Evolutionary conservation across 1,140 invertebrate genomes (phyloP), one percentile per base, ranked within the genome.

Genomic region (Drosophila baimaii): DNA sequence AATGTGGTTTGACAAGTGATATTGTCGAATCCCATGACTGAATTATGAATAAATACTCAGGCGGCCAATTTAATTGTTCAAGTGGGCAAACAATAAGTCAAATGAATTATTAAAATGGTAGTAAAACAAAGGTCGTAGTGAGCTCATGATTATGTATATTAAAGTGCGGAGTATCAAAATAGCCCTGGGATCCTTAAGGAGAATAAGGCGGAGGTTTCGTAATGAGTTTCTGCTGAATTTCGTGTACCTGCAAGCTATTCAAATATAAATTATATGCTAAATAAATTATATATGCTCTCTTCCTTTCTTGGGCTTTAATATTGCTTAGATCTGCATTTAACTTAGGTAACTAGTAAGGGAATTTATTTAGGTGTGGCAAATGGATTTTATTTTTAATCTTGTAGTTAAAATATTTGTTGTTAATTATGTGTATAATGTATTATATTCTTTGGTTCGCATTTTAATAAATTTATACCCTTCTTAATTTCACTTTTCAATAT

Each of bases 101-200:
- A 79, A 63, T 84, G 65, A 83, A 83, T 83, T 66, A 76, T 76
- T 79, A 56, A 68, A 83, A 46, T 33, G 58, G 44, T 56, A 57
- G 37, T 57, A 31, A 21, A 65, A 37, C 43, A 70, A 41, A 49
- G 75, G 33, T 35, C 46, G 44, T 39, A 78, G 10, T n/a, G n/a
- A 43, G 58, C 54, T 54, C 43, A 29, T 39, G 49, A 29, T 41
- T 39, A 23, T 63, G 37, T 31, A 27, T 23, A 19, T 49, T 43
- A 39, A 23, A 52, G 44, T 46, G 55, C 35, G 52, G 19, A 31
- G 43, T 6, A 31, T 17, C 25, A 39, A 49, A 39, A 49, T 39
- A 39, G 43, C 25, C 25, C 3, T 41, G 17, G 27, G 59, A 6
- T 19, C 15, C 2, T 12, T 5, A 27, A 17, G 8, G 29, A 17